Percentiles rank a stretch among this genome's conserved stretches.
phyloP scores from a whole-genome alignment of 2,113 vertebrate species.

The Sorex araneus region DNA sequence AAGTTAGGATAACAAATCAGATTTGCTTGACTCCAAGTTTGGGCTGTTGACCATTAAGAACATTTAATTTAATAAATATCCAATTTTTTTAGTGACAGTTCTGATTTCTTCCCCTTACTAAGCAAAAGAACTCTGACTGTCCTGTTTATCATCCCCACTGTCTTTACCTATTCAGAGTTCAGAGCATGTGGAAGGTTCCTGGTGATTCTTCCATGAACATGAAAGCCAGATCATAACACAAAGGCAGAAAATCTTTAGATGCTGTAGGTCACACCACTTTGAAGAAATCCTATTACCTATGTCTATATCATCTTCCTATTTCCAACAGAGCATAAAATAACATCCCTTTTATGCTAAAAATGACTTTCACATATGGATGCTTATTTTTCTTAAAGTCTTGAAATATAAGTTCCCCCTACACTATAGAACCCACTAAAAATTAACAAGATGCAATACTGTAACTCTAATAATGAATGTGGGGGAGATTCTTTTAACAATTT shows the following conservation, averaged over 20 bases:
- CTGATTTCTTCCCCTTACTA: not conserved
- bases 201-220: constrained; percentile 52
- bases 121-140: not conserved
- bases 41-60: not conserved
- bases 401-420: constrained; percentile 1
- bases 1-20: not conserved
- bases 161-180: not conserved
- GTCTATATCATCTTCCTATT: constrained; percentile 69
- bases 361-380: constrained; percentile 58
- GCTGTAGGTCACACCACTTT: constrained; percentile 73
- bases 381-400: constrained; percentile 64
- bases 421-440: constrained; percentile 57
- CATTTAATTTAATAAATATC: constrained; percentile 40
- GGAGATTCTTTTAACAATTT: constrained; percentile 38
- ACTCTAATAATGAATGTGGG: constrained; percentile 63
- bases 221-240: constrained; percentile 65
- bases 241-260: constrained; percentile 76
- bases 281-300: constrained; percentile 69
- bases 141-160: not conserved
- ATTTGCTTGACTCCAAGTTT: not conserved
- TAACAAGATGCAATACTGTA: constrained; percentile 54
- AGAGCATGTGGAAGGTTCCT: constrained; percentile 1
- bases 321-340: constrained; percentile 74
- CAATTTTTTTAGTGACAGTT: not conserved
- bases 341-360: constrained; percentile 72